Base-by-base conservation (phyloP, 2,113 vertebrate genomes). In the Pseudolaguvia tuberculata region DNA sequence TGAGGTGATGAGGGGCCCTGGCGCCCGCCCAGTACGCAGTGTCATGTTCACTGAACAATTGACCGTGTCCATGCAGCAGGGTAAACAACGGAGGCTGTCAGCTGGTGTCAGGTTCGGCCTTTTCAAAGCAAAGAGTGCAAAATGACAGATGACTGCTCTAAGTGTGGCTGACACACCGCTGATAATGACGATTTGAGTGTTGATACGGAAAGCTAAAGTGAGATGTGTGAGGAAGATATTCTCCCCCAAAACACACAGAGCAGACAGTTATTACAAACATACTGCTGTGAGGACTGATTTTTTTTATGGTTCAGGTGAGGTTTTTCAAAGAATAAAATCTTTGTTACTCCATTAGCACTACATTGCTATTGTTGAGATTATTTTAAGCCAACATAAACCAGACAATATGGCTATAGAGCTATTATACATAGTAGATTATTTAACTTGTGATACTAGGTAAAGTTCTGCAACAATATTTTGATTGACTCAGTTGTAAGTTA, bases 51-150 rank as follows among this genome's bases (percentile, higher is more conserved):
- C 77, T 47, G 61, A 76, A 78, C 80, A 76, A 76, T 79, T 69
- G 51, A 20, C 77, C 73, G 56, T 81, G 80, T 81, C 80, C 80
- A 23, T 78, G 76, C 73, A 81, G 76, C 77, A 75, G 80, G 76
- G 80, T 81, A 79, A 81, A 81, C 80, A 81, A 72, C 73, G 73
- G 73, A 79, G 80, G 68, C 77, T 83, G 82, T 81, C 79, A 81
- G 77, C 56, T 63, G 78, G 81, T 82, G 81, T 82, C 78, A 75
- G 78, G 75, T 82, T 79, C 62, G 59, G 61, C 73, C 73, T 74
- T 79, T 77, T 79, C 78, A 79, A 79, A 77, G 74, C 53, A 70
- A 59, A 23, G 75, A 57, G 56, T 69, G 47, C 58, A 79, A 72
- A 77, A 82, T 82, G 81, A 82, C 81, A 79, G 81, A 82, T 82